Evolutionary conservation across 92 coral and sea anemone genomes (phyloP).

Genomic region (Galaxea fascicularis): DNA sequence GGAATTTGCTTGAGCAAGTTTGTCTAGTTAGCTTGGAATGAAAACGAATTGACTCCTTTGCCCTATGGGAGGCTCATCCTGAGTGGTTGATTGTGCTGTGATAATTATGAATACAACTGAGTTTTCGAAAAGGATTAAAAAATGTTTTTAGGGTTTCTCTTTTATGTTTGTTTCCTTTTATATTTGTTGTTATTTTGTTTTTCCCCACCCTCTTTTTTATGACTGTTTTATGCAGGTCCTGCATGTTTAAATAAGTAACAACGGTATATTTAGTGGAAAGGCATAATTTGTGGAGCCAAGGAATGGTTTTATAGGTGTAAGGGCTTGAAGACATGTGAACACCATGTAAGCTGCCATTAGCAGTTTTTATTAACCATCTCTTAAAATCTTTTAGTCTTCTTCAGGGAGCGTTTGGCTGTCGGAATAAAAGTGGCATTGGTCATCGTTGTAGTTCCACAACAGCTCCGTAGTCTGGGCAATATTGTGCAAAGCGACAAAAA

Average conservation of each 20-base stretch:
- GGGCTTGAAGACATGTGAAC: not conserved
- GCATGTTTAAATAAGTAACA: too few species aligned
- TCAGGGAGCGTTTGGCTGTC: conserved; percentile 3
- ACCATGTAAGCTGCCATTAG: not conserved
- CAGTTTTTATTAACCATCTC: not conserved
- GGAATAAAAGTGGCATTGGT: not conserved
- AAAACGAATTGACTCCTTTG: too few species aligned
- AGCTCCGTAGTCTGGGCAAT: conserved; percentile 9
- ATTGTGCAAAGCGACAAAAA: not conserved
- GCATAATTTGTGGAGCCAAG: not conserved
- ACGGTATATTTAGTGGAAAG: not conserved
- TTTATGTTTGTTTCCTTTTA: too few species aligned
- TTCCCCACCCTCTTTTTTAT: too few species aligned
- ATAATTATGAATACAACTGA: too few species aligned
- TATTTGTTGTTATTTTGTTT: too few species aligned
- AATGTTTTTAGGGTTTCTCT: too few species aligned
- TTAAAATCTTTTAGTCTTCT: not conserved
- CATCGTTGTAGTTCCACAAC: not conserved
- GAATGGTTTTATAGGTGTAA: not conserved
- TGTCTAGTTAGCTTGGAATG: too few species aligned
- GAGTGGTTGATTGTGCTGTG: too few species aligned
- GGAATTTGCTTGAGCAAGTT: not conserved
- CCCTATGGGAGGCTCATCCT: too few species aligned
- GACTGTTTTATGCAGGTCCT: too few species aligned
- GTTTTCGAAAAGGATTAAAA: too few species aligned